Conservation (phyloP, 2,888 invertebrate genomes). For the Lamellibrachia columna region DNA sequence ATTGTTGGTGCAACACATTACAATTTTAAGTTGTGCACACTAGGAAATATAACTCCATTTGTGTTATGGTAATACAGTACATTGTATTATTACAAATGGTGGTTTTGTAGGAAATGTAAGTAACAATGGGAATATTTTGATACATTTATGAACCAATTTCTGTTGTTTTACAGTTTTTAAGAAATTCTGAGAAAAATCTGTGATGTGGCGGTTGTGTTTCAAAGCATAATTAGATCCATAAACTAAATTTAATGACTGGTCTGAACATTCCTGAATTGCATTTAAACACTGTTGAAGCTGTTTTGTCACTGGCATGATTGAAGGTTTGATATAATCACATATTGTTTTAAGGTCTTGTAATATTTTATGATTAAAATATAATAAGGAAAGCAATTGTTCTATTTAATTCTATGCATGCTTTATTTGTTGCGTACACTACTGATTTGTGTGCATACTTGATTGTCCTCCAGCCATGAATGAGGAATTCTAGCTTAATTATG, state of each 20-base stretch:
- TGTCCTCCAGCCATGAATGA: neutral
- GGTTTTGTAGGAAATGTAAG: too few species aligned
- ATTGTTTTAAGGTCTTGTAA: conserved; percentile 1
- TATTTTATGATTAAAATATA: neutral
- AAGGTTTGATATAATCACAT: neutral
- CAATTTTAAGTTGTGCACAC: neutral
- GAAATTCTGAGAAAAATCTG: neutral
- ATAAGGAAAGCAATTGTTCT: neutral
- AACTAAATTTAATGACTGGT: neutral
- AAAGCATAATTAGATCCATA: too few species aligned
- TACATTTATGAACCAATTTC: neutral
- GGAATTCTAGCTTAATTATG: too few species aligned
- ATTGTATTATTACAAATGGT: too few species aligned
- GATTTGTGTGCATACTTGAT: neutral
- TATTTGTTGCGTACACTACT: neutral
- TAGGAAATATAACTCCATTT: too few species aligned
- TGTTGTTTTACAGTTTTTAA: neutral
- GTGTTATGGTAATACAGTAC: too few species aligned
- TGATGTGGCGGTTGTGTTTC: too few species aligned
- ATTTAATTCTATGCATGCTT: neutral
- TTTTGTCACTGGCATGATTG: neutral
- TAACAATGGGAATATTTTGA: too few species aligned
- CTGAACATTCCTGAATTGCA: neutral
- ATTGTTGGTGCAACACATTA: neutral
- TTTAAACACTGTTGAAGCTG: neutral